Conservation (phyloP, 2,797 vertebrate species). For the Heteromormyrus szaboi region DNA sequence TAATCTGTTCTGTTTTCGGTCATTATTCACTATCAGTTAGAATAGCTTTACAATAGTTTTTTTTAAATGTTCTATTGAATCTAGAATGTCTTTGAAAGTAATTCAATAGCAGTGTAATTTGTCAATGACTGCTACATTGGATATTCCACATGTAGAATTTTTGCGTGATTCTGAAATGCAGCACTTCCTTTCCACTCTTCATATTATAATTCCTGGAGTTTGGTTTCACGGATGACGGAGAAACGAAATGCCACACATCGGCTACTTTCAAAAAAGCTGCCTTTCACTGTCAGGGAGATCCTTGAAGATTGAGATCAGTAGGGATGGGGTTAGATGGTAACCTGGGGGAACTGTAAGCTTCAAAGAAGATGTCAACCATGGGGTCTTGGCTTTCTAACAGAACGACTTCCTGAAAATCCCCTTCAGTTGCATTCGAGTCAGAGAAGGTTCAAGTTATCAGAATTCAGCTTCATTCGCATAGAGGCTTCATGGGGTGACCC, state of each 20-base stretch:
- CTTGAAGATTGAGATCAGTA: neutral
- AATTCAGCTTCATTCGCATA: neutral
- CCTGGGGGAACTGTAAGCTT: neutral
- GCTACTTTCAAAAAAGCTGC: neutral
- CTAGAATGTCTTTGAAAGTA: neutral
- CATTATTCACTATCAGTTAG: constrained; percentile 8
- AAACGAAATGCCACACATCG: neutral
- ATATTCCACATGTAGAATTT: neutral
- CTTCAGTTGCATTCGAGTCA: neutral
- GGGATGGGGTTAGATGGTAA: neutral
- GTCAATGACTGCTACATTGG: neutral
- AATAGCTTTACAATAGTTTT: constrained; percentile 10
- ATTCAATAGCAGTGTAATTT: neutral
- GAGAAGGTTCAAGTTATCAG: neutral
- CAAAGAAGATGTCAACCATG: neutral
- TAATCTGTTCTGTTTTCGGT: constrained; percentile 3
- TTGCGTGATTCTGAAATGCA: neutral
- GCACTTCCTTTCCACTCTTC: neutral
- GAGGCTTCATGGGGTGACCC: neutral
- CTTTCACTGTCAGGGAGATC: neutral
- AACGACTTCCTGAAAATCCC: neutral
- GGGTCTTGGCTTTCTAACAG: neutral
- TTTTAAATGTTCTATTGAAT: neutral
- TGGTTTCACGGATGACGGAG: neutral
- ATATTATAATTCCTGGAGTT: neutral